Evolutionary conservation across 2,113 vertebrate species (phyloP).

Genomic region (Sardina pilchardus): DNA sequence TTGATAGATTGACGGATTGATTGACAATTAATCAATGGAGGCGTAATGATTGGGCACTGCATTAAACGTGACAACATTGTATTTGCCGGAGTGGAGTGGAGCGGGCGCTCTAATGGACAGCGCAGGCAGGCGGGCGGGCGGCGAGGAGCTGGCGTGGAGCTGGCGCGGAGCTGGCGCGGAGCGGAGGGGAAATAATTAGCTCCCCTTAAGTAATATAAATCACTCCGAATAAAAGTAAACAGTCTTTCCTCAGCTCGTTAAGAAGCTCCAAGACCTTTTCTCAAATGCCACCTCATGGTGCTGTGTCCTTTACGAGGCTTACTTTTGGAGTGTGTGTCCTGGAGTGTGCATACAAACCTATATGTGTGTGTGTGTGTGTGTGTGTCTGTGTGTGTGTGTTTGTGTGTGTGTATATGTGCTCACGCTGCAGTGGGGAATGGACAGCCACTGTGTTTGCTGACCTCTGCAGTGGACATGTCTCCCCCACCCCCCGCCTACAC

Average conservation of each 20-base stretch:
- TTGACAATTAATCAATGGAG: slow-evolving; percentile 14
- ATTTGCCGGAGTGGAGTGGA: background rate
- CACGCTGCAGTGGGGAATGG: background rate
- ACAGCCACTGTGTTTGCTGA: background rate
- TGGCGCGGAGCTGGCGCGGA: background rate
- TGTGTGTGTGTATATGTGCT: background rate
- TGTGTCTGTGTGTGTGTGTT: background rate
- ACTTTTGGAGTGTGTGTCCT: no score
- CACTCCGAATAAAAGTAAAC: background rate
- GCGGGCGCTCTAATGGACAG: background rate
- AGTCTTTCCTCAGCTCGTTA: slow-evolving; percentile 4
- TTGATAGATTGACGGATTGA: slow-evolving; percentile 1
- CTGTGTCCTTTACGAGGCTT: slow-evolving; percentile 11
- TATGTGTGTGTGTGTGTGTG: background rate
- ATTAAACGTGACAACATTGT: background rate
- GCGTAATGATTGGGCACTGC: background rate
- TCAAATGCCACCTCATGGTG: slow-evolving; percentile 7
- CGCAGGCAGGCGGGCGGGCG: background rate
- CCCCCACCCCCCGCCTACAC: background rate
- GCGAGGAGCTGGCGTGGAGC: background rate
- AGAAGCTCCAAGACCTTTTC: background rate
- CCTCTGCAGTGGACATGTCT: background rate
- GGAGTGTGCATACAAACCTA: background rate
- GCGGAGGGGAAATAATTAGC: background rate
- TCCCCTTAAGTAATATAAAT: background rate